These are phyloP conservation scores for Ciconia boyciana DNA, from an alignment of 2,113 vertebrate species.

Conservation along the genomic window DNA sequence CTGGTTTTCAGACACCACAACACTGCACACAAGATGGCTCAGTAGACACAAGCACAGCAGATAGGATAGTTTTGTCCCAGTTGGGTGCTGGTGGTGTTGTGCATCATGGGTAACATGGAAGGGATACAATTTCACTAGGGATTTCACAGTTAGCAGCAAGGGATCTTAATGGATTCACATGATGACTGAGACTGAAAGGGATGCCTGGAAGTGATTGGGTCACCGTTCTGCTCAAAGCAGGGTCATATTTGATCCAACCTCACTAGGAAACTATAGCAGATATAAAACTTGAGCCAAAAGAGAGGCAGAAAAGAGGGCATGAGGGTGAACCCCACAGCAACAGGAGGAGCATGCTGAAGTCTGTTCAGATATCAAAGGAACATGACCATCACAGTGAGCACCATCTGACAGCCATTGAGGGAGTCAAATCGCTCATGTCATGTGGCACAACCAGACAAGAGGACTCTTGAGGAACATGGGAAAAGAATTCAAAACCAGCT, in stretches of 20 bases:
- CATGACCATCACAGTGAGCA: rapidly evolving
- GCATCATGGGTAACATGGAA: not conserved
- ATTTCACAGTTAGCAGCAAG: not conserved
- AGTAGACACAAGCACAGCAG: not conserved
- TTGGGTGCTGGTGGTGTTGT: not conserved
- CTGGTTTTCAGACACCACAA: not conserved
- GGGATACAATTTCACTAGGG: not conserved
- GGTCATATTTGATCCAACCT: not conserved
- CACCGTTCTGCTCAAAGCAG: not conserved
- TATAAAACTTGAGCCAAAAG: not conserved
- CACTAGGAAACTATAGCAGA: not conserved
- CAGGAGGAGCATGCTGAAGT: not conserved
- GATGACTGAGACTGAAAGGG: not conserved
- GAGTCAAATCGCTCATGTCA: not conserved
- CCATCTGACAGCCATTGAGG: rapidly evolving
- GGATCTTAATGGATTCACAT: not conserved
- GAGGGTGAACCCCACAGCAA: not conserved
- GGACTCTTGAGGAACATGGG: not conserved
- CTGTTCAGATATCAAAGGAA: not conserved
- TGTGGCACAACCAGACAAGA: not conserved
- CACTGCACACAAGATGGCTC: rapidly evolving
- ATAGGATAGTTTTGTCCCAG: not conserved
- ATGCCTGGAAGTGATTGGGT: not conserved
- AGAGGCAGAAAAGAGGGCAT: not conserved
- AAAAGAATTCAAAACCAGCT: not conserved